Evolutionary conservation across 1,140 invertebrate species (phyloP).

Genomic region (Telenomus remus): DNA sequence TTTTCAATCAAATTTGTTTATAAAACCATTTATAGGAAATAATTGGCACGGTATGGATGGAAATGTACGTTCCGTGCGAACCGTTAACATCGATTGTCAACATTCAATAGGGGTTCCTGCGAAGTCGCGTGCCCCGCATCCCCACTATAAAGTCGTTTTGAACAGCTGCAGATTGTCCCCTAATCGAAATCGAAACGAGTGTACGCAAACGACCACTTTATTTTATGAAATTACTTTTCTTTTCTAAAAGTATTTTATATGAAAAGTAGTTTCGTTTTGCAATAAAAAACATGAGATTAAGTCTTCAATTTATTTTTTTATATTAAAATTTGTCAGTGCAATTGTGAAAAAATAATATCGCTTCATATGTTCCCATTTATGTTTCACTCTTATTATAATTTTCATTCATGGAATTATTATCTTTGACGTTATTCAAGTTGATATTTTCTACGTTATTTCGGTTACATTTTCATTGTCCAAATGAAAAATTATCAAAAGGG

Average conservation of each 20-base stretch:
- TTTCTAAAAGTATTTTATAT: not conserved
- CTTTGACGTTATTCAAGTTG: too few species aligned
- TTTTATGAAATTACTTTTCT: constrained; percentile 18
- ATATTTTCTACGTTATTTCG: too few species aligned
- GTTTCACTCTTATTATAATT: too few species aligned
- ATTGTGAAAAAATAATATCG: too few species aligned
- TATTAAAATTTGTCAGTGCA: too few species aligned
- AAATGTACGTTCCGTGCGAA: constrained; percentile 20
- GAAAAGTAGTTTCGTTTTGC: too few species aligned
- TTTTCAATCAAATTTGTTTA: not conserved
- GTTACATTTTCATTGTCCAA: too few species aligned
- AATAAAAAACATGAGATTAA: too few species aligned
- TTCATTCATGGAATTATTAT: too few species aligned
- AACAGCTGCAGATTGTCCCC: constrained; percentile 59
- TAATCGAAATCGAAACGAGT: constrained; percentile 28
- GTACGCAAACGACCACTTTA: constrained; percentile 25
- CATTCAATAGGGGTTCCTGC: constrained; percentile 40
- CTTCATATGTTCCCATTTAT: too few species aligned
- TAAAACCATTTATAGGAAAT: constrained; percentile 13
- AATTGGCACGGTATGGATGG: not conserved
- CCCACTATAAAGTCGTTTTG: constrained; percentile 46
- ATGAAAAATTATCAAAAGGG: not conserved
- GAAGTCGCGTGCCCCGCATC: constrained; percentile 59
- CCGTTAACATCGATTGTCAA: constrained; percentile 59
- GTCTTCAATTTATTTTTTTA: too few species aligned